Base-by-base conservation (phyloP, 1,140 invertebrate species). In the Adelges cooleyi region DNA sequence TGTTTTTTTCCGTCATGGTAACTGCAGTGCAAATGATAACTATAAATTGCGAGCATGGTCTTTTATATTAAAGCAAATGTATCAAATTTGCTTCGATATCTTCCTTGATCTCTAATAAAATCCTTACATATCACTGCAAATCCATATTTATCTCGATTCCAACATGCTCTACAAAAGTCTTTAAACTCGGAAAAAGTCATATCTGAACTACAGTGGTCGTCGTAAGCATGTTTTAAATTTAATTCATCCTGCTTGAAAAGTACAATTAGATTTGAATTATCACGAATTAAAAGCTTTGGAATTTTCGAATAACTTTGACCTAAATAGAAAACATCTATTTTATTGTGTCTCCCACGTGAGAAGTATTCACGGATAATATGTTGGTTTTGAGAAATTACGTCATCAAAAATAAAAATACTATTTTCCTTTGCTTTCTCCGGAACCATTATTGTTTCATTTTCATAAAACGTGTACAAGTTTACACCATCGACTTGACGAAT, bases 321-420 rank as follows among this genome's bases (percentile, higher is more conserved):
- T 20, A 76, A n/a, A n/a, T n/a, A 74, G 77, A 73, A 77, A 76
- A 67, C 68, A 69, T 68, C 75, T 73, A 59, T 33, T 74, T 69
- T 40, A 29, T 71, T 71, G 72, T 76, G 73, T 50, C 73, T 54
- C 2, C 71, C 72, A 71, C 74, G 75, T 65, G 69, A 69, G 69
- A 76, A 76, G 69, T 74, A 74, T n/a, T n/a, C n/a, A n/a, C n/a
- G n/a, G 22, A 25, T 22, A 54, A 52, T 56, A 48, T 65, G 52
- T 18, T 46, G 62, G 25, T 23, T 53, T 23, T 68, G 71, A 36
- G 70, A 72, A 5, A 70, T 65, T 29, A 75, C 69, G 69, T 77
- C 74, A 71, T 77, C 74, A 68, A 75, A 76, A 54, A 75, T 73
- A 49, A 75, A 70, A 23, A 73, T 66, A 5, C 70, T 74, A 69